Conservation (phyloP, 2,113 vertebrate species). For the Ctenomys sociabilis region DNA sequence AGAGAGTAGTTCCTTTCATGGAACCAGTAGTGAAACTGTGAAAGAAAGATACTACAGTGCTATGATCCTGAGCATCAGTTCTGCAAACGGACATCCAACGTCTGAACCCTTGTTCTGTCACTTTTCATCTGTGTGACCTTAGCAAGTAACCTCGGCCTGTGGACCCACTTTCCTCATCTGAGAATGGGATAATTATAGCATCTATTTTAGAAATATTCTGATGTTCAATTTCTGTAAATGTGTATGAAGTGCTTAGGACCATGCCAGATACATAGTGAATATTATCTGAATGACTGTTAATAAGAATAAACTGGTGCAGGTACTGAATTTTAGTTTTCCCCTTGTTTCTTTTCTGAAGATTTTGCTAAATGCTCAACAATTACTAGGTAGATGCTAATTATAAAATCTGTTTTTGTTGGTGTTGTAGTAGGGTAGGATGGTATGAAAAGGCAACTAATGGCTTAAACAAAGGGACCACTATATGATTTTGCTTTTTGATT, state of each 20-base stretch:
- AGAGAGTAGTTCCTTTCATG: neutral
- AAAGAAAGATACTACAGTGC: neutral
- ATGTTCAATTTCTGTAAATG: neutral
- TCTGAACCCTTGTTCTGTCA: neutral
- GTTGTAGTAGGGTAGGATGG: neutral
- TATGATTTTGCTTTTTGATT: neutral
- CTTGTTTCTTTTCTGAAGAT: neutral
- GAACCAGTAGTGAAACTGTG: conserved; percentile 3
- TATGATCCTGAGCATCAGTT: neutral
- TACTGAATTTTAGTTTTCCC: neutral
- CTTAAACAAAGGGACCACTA: neutral
- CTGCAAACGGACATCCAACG: neutral
- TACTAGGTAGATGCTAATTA: neutral
- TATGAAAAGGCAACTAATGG: neutral
- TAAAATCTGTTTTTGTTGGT: neutral
- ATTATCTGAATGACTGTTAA: neutral
- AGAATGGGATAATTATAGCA: neutral
- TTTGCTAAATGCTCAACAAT: neutral
- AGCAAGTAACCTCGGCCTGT: neutral
- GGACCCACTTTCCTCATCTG: neutral
- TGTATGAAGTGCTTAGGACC: conserved; percentile 9
- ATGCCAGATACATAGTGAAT: neutral
- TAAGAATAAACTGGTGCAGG: neutral
- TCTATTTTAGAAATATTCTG: neutral
- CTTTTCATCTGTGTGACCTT: neutral